Percentiles rank a stretch among this genome's conserved stretches.
Conservation (phyloP, 2,797 vertebrate species). For the Siniperca scherzeri region DNA sequence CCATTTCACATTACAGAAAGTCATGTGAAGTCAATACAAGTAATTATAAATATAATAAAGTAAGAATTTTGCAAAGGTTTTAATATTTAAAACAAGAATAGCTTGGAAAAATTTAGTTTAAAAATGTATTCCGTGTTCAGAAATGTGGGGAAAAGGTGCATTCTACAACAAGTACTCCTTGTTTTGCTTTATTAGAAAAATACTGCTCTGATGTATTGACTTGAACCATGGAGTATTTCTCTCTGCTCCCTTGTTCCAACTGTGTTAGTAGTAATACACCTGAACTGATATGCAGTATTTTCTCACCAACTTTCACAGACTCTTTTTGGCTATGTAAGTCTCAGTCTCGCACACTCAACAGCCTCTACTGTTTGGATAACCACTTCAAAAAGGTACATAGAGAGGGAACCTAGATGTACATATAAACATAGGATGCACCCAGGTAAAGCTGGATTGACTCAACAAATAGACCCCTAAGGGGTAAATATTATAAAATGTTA, state of each 20-base stretch:
- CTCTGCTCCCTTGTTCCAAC: background rate
- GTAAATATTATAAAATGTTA: background rate
- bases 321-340: background rate
- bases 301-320: background rate
- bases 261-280: background rate
- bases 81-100: background rate
- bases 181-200: background rate
- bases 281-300: background rate
- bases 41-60: no score
- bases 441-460: background rate
- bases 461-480: background rate
- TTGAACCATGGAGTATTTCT: background rate
- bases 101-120: background rate
- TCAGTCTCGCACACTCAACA: background rate
- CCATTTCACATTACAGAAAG: background rate
- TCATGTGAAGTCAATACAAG: background rate
- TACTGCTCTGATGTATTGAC: background rate
- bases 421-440: conserved; percentile 11
- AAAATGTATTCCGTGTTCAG: background rate
- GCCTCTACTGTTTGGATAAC: conserved; percentile 5
- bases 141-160: background rate
- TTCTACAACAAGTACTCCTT: background rate
- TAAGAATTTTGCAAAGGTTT: background rate
- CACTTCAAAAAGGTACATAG: conserved; percentile 3
- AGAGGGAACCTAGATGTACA: background rate